Evolutionary conservation across 2,797 vertebrate species (phyloP).

Genomic region (Falco cherrug): DNA sequence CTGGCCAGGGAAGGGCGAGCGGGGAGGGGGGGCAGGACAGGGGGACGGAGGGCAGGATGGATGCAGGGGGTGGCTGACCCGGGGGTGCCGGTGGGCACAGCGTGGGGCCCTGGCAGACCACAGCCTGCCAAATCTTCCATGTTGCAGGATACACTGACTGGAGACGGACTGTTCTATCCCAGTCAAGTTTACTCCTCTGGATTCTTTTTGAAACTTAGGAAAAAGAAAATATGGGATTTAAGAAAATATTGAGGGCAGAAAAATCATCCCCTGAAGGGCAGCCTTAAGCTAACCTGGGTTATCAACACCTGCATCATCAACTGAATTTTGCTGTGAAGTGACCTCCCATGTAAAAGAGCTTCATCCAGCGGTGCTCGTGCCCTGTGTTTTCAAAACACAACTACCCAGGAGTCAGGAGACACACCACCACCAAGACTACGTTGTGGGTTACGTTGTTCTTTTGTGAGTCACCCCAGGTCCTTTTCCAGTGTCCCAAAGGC

Average conservation of each 20-base stretch:
- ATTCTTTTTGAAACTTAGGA: neutral
- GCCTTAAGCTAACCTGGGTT: neutral
- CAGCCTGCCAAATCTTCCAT: neutral
- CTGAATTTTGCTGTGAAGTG: neutral
- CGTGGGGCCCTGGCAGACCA: neutral
- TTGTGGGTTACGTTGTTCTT: neutral
- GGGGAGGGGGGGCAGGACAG: neutral
- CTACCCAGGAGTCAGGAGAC: neutral
- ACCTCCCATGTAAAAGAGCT: neutral
- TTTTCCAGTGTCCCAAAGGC: slow-evolving; percentile 19
- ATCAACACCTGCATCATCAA: neutral
- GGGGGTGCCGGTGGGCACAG: neutral
- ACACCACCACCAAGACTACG: neutral
- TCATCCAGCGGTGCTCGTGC: neutral
- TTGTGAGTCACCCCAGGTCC: neutral
- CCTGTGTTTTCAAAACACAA: neutral
- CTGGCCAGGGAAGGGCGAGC: neutral
- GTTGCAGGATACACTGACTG: neutral
- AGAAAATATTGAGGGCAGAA: neutral
- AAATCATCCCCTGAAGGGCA: neutral
- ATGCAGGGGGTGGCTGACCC: neutral
- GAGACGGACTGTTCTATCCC: neutral
- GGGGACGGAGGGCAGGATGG: neutral
- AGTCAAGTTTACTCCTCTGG: neutral
- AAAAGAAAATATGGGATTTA: neutral